Evolutionary conservation across 1,140 invertebrate genomes (phyloP).

Genomic region (Frieseomelitta varia): DNA sequence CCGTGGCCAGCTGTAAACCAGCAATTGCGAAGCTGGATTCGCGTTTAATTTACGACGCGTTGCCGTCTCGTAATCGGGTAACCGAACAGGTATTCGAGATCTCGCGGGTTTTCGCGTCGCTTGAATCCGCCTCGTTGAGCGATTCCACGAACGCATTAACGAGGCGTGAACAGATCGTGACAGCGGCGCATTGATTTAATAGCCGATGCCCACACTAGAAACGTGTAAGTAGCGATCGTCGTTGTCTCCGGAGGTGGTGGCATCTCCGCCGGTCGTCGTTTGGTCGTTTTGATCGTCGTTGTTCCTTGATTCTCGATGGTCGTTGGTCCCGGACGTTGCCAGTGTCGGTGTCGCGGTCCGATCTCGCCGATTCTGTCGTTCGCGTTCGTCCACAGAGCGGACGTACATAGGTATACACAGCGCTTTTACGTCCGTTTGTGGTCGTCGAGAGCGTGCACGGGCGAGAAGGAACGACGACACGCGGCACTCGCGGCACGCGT

Average conservation of each 20-base stretch:
- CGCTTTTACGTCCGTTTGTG: conserved; percentile 5
- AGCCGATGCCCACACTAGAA: conserved; percentile 77
- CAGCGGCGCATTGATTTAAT: conserved; percentile 80
- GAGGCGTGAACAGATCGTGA: conserved; percentile 79
- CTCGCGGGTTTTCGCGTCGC: conserved; percentile 29
- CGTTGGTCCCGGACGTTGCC: not conserved
- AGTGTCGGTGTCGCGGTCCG: not conserved
- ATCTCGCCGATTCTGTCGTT: conserved; percentile 35
- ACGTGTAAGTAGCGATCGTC: conserved; percentile 37
- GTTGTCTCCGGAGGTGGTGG: not conserved
- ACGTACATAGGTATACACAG: conserved; percentile 62
- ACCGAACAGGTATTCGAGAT: not conserved
- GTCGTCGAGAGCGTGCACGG: conserved; percentile 58
- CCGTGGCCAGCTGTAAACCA: not conserved
- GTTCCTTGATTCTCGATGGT: too few relatives aligned
- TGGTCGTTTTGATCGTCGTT: too few relatives aligned
- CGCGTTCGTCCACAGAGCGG: conserved; percentile 30
- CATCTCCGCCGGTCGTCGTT: not conserved
- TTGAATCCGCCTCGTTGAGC: conserved; percentile 47
- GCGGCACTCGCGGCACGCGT: conserved; percentile 76
- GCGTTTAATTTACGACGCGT: not conserved
- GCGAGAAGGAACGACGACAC: conserved; percentile 37
- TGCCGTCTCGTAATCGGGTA: not conserved
- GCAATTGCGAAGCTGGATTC: too few relatives aligned
- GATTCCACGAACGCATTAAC: conserved; percentile 75